Evolutionary conservation across 2,888 invertebrate genomes (phyloP), one percentile per base, ranked within the genome.

Genomic region (Busseola fusca): DNA sequence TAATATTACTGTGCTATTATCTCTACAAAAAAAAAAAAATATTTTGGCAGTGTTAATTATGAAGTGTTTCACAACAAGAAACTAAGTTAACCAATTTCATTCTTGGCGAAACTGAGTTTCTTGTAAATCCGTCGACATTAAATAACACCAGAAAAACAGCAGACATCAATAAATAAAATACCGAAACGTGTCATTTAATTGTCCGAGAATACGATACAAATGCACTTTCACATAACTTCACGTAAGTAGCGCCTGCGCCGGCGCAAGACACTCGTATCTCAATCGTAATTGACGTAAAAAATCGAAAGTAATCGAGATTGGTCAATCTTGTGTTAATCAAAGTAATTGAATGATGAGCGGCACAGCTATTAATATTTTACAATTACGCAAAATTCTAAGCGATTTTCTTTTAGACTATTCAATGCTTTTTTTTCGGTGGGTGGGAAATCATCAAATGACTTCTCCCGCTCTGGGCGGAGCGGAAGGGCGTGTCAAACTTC

Each of bases 181-280:
- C 63, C 48, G 42, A 81, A 62, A 73, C 66, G 68, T 81, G 72
- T 62, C 64, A 70, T 81, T 78, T 84, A 80, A 84, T 82, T 68
- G 78, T 50, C 42, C 50, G 57, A 62, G 63, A 64, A 69, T 56
- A 68, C 70, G 67, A 69, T 75, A 67, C 64, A 69, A 70, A 57
- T 73, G 45, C 67, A 81, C 85, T 84, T 84, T 84, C 84, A 84
- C 84, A 84, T 84, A 81, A 56, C 75, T 63, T 57, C 84, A 83
- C 84, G 85, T 81, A 78, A 76, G 50, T 34, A 54, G n/a, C 34
- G 52, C 45, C 50, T 78, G 62, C 78, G 56, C 42, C 78, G n/a
- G 78, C 66, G 69, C 68, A 37, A 48, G 30, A 54, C 50, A 65
- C 60, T 62, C 57, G 42, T 78, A 78, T 81, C 64, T 69, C 54